Evolutionary conservation across 2,797 vertebrate genomes (phyloP).

Genomic region (Rhabdophis nuchalis): DNA sequence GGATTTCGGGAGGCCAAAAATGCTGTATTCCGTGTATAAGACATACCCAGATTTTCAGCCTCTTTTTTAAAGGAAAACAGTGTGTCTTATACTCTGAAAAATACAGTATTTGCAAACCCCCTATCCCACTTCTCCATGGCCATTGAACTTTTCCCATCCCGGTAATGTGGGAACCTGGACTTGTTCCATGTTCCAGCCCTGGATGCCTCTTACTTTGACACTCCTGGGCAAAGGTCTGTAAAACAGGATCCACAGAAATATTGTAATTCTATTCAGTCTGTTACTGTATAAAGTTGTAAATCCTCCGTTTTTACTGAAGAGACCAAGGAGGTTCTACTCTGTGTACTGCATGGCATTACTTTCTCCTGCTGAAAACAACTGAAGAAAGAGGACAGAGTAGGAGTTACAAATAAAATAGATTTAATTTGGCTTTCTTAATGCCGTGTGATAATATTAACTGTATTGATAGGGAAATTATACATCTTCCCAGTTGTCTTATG

Average conservation of each 20-base stretch:
- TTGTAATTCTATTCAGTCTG: neutral
- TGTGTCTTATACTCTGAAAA: too few species aligned
- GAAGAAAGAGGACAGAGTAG: neutral
- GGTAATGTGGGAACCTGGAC: neutral
- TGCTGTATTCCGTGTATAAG: too few species aligned
- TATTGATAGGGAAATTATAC: neutral
- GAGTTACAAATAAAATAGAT: neutral
- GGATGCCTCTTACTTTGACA: neutral
- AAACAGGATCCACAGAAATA: neutral
- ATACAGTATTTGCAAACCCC: neutral
- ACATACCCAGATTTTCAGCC: too few species aligned
- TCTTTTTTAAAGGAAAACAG: too few species aligned
- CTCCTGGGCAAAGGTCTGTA: neutral
- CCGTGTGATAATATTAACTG: neutral
- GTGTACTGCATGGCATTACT: neutral
- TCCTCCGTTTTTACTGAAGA: neutral
- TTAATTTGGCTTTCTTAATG: conserved; percentile 11
- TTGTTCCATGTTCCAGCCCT: neutral
- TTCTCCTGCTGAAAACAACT: neutral
- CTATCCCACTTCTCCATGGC: neutral
- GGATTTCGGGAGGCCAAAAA: too few species aligned
- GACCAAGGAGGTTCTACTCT: neutral
- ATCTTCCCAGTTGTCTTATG: neutral
- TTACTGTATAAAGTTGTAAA: neutral
- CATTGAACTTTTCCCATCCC: neutral